These are phyloP conservation scores for Phlogophora meticulosa DNA, from an alignment of 2,888 invertebrate species.

Conservation along the genomic window DNA sequence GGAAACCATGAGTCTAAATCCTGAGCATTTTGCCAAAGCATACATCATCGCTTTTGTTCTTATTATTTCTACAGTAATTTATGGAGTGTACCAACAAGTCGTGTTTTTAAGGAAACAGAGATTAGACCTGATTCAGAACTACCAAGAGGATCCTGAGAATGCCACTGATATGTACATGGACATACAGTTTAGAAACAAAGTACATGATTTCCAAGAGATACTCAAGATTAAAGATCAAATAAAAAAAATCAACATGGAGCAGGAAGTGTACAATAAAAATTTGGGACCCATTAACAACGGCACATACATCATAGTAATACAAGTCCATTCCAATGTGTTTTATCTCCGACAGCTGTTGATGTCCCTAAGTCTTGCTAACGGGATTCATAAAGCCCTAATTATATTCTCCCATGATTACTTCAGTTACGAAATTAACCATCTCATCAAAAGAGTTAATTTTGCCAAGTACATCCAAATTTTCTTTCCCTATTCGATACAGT, in stretches of 20 bases:
- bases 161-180: slow-evolving; percentile 23
- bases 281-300: slow-evolving; percentile 27
- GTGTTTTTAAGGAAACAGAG: slow-evolving; percentile 56
- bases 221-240: slow-evolving; percentile 63
- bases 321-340: slow-evolving; percentile 69
- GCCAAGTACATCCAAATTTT: slow-evolving; percentile 66
- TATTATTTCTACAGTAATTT: slow-evolving; percentile 29
- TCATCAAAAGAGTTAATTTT: slow-evolving; percentile 61
- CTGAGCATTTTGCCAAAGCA: slow-evolving; percentile 36
- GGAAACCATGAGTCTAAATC: slow-evolving; percentile 46
- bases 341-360: slow-evolving; percentile 69
- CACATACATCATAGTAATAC: slow-evolving; percentile 70
- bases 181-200: slow-evolving; percentile 23
- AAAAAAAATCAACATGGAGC: slow-evolving; percentile 65
- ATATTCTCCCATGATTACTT: slow-evolving; percentile 72
- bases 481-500: slow-evolving; percentile 72
- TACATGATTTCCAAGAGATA: slow-evolving; percentile 44
- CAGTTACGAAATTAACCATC: slow-evolving; percentile 62
- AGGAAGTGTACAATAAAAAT: slow-evolving; percentile 63
- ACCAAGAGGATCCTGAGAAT: slow-evolving; percentile 50
- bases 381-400: slow-evolving; percentile 69
- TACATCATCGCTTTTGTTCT: slow-evolving; percentile 43
- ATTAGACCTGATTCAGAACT: slow-evolving; percentile 52
- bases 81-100: slow-evolving; percentile 46
- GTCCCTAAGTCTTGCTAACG: slow-evolving; percentile 66